Conservation (phyloP, 30 jellyfish, hydroid and myxozoan species). For the Catostylus mosaicus region DNA sequence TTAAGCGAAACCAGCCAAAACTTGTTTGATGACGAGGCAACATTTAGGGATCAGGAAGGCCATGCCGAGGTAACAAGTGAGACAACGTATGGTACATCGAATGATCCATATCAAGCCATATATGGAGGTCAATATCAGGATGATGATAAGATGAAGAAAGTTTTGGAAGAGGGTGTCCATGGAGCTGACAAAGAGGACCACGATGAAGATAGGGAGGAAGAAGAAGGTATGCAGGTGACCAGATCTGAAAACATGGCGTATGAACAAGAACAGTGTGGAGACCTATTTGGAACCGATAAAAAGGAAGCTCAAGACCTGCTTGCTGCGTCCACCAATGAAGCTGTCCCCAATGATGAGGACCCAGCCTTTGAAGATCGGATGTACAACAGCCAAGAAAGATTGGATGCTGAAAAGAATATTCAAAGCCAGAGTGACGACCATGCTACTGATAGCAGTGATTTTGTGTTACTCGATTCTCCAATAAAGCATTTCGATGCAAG, state of each 20-base stretch:
- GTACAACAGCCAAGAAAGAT: neutral
- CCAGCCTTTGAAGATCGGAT: neutral
- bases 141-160: neutral
- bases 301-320: neutral
- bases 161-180: neutral
- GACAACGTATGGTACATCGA: neutral
- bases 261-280: neutral
- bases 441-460: constrained; percentile 64
- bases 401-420: constrained; percentile 1
- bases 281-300: neutral
- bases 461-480: constrained; percentile 67
- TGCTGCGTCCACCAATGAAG: neutral
- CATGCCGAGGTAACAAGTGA: neutral
- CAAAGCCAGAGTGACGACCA: constrained; percentile 46
- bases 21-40: neutral
- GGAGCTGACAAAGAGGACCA: neutral
- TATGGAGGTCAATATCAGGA: neutral
- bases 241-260: neutral
- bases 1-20: neutral
- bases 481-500: constrained; percentile 6
- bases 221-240: neutral
- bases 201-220: neutral
- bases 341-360: neutral
- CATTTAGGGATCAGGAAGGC: neutral
- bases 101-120: no score